Conservation (phyloP, 2,113 vertebrate species). For the Paracanthobrama guichenoti region DNA sequence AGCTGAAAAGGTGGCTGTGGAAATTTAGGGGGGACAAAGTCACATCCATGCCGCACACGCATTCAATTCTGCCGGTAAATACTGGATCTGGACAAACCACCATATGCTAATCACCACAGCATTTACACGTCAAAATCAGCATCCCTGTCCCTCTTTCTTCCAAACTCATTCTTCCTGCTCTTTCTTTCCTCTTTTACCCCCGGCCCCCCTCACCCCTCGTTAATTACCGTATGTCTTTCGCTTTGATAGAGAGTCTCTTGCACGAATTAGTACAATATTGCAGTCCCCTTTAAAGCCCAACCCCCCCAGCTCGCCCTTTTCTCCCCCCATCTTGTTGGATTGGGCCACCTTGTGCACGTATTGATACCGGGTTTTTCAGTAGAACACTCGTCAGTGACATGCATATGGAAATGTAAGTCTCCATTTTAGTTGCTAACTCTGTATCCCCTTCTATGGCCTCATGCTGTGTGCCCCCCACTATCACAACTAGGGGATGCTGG, state of each 20-base stretch:
- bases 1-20: constrained; percentile 68
- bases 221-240: constrained; percentile 74
- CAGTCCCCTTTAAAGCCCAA: constrained; percentile 53
- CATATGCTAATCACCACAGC: constrained; percentile 75
- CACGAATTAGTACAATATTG: constrained; percentile 78
- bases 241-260: constrained; percentile 71
- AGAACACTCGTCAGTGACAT: constrained; percentile 47
- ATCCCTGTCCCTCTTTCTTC: constrained; percentile 45
- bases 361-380: constrained; percentile 54
- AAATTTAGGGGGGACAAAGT: constrained; percentile 54
- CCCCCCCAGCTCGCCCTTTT: neutral
- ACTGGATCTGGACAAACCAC: constrained; percentile 63
- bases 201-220: constrained; percentile 54
- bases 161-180: constrained; percentile 56
- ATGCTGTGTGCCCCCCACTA: constrained; percentile 54
- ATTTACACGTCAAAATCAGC: constrained; percentile 76
- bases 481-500: constrained; percentile 59
- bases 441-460: constrained; percentile 58
- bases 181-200: constrained; percentile 43
- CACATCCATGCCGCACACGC: constrained; percentile 57
- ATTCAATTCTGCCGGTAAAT: constrained; percentile 73
- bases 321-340: constrained; percentile 44
- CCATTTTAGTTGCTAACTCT: constrained; percentile 60
- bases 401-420: constrained; percentile 57
- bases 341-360: constrained; percentile 60